Base-by-base conservation (phyloP, 2,888 invertebrate species). In the Tipula helvola region DNA sequence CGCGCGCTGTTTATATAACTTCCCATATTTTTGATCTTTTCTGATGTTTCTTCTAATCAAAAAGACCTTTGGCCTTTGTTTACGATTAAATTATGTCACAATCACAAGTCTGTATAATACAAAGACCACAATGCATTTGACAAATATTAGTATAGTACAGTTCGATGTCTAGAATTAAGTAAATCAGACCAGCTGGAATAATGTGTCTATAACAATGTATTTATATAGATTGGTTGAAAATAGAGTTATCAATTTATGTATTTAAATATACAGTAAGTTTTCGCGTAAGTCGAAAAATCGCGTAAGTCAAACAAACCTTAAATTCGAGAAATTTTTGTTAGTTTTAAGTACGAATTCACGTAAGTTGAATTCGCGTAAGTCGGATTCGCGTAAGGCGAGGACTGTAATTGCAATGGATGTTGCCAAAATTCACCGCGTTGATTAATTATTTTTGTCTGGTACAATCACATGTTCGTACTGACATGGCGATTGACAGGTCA, bases 11-110 rank as follows among this genome's bases (percentile, higher is more conserved):
- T 42, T 87, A 52, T 87, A 71, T 71, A 71, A 71, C 12, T 71
- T 57, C 16, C 16, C 52, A 57, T 57, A 57, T 87, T 87, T 86
- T 86, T 83, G 39, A 52, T 87, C 84, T 16, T 87, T 87, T 39
- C 8, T 71, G 71, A 71, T 71, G 28, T 71, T 71, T 12, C 71
- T 71, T 18, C 16, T 52, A 52, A 71, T 71, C 71, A 71, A 28
- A 8, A 28, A 28, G 18, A 71, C 71, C 18, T 71, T 71, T 71
- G 71, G 5, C 71, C 8, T 3, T 71, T 71, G 10, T 71, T 71
- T 71, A 28, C 28, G 71, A 71, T 12, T 28, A 18, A 71, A 71
- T 71, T 71, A 71, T 71, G 71, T 71, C 71, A 71, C 28, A 28
- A 28, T 71, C 71, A 71, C 28, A 28, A 28, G 28, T 71, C 10